phyloP scores from a whole-genome alignment of 2,113 vertebrate species.

The Lampris incognitus region DNA sequence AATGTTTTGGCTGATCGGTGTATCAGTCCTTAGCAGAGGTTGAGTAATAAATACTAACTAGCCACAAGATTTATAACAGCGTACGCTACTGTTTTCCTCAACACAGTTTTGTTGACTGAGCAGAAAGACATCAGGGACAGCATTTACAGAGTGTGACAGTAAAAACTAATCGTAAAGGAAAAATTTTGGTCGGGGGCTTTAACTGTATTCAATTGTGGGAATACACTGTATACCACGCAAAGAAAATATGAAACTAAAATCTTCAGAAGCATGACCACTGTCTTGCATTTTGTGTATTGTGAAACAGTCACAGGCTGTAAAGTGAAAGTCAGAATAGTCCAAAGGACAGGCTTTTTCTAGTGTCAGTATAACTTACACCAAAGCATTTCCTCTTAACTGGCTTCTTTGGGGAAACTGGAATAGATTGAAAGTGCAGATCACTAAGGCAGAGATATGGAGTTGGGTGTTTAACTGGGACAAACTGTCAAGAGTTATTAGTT shows the following conservation, averaged over 20 bases:
- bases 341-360: background rate
- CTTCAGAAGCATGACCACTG: background rate
- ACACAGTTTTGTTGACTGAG: background rate
- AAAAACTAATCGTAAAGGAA: too few species aligned
- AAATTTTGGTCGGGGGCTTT: too few species aligned
- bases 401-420: background rate
- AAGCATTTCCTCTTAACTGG: background rate
- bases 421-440: background rate
- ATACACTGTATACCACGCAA: background rate
- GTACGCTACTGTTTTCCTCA: too few species aligned
- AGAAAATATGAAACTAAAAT: background rate
- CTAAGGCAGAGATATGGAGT: constrained; percentile 36
- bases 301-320: background rate
- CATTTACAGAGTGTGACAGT: background rate
- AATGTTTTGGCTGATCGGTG: too few species aligned
- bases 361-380: background rate
- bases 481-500: constrained; percentile 57
- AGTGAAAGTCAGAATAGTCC: background rate
- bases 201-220: too few species aligned
- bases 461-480: constrained; percentile 57
- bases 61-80: too few species aligned
- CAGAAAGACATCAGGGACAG: background rate
- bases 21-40: too few species aligned
- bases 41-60: too few species aligned
- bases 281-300: background rate